Conservation (phyloP, 2,888 invertebrate species). For the Nebria salina region DNA sequence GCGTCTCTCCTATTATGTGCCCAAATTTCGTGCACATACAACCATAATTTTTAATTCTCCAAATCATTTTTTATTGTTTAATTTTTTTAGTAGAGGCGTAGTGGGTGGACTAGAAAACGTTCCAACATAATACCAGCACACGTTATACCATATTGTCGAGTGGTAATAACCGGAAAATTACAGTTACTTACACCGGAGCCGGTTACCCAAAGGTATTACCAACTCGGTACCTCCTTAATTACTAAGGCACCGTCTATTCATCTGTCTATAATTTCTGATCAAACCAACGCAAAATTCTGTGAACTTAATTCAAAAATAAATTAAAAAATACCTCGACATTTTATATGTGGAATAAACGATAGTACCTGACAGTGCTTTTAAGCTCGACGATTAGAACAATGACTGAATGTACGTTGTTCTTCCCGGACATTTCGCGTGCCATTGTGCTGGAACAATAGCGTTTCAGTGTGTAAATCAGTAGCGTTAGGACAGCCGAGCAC, state of each 20-base stretch:
- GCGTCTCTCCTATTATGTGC: not conserved
- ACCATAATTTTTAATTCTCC: not conserved
- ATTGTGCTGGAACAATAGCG: slow-evolving; percentile 35
- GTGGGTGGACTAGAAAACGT: not conserved
- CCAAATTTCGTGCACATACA: not conserved
- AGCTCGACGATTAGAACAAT: not conserved
- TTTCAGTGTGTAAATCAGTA: slow-evolving; percentile 31
- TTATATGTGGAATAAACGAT: not conserved
- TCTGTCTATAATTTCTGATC: slow-evolving; percentile 9
- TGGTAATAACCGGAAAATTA: slow-evolving; percentile 42
- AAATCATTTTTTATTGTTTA: not conserved
- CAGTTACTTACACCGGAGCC: slow-evolving; percentile 13
- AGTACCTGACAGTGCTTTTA: not conserved
- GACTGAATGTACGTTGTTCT: not conserved
- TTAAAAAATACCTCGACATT: no score
- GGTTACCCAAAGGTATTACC: slow-evolving; percentile 27
- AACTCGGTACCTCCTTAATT: slow-evolving; percentile 31
- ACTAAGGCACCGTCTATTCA: slow-evolving; percentile 15
- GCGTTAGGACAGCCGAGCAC: not conserved
- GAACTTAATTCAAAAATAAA: no score
- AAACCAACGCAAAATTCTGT: not conserved
- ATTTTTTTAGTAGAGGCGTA: not conserved
- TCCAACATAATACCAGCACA: not conserved
- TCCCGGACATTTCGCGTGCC: slow-evolving; percentile 32
- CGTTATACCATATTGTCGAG: slow-evolving; percentile 30